These are phyloP conservation scores for Scolopax rusticola DNA, from an alignment of 2,797 vertebrate genomes.

Conservation along the genomic window DNA sequence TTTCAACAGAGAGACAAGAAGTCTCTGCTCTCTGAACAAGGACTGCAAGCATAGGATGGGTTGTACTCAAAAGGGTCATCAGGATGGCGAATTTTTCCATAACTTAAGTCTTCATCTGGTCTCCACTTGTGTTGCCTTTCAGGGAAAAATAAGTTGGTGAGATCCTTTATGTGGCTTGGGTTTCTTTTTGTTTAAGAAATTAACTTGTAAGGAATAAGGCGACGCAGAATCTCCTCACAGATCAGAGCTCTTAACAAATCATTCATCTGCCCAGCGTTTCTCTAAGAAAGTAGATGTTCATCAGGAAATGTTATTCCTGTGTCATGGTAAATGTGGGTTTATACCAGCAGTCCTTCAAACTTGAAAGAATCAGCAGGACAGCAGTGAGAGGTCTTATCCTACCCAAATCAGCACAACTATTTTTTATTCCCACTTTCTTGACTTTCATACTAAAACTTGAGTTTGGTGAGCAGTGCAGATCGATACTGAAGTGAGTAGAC, in stretches of 20 bases:
- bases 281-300: not conserved
- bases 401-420: not conserved
- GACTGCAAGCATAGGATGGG: not conserved
- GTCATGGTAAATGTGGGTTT: not conserved
- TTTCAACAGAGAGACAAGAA: not conserved
- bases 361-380: not conserved
- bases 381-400: accelerated
- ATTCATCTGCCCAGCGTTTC: not conserved
- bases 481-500: not conserved
- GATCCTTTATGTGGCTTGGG: not conserved
- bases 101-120: not conserved
- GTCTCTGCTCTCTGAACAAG: not conserved
- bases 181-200: not conserved
- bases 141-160: not conserved
- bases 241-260: not conserved
- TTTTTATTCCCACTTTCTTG: not conserved
- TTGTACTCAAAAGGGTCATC: not conserved
- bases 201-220: not conserved
- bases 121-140: not conserved
- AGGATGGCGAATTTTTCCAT: not conserved
- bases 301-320: not conserved
- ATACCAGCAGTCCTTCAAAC: not conserved
- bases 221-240: not conserved
- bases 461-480: not conserved
- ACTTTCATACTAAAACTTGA: not conserved